Evolutionary conservation across 92 coral and sea anemone species (phyloP).

Genomic region (Umimayanthus kanabou): DNA sequence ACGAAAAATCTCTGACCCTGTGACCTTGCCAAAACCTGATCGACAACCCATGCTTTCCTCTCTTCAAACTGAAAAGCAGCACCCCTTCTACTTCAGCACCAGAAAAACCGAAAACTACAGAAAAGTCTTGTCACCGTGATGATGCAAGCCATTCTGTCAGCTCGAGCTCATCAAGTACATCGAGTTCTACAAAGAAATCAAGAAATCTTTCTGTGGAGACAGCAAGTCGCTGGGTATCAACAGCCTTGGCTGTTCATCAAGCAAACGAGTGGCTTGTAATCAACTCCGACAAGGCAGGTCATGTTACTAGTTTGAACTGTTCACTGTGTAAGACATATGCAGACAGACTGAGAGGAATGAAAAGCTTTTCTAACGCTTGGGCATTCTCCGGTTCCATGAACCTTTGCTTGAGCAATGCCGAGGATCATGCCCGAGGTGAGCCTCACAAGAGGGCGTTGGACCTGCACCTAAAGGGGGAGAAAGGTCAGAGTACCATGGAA

Average conservation of each 20-base stretch:
- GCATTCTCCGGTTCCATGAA: slow-evolving; percentile 71
- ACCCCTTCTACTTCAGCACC: slow-evolving; percentile 44
- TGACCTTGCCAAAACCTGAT: slow-evolving; percentile 45
- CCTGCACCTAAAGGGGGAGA: slow-evolving; percentile 29
- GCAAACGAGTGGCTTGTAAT: slow-evolving; percentile 70
- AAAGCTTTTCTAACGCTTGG: slow-evolving; percentile 72
- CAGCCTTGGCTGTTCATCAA: slow-evolving; percentile 53
- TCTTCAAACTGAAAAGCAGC: slow-evolving; percentile 55
- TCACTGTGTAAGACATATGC: slow-evolving; percentile 69
- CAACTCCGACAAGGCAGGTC: slow-evolving; percentile 58
- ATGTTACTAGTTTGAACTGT: slow-evolving; percentile 65
- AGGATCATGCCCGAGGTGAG: slow-evolving; percentile 72
- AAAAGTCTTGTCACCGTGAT: slow-evolving; percentile 34
- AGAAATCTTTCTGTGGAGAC: slow-evolving; percentile 51
- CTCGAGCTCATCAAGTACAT: slow-evolving; percentile 33
- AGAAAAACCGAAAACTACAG: slow-evolving; percentile 38
- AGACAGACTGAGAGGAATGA: slow-evolving; percentile 68
- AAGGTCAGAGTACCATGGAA: slow-evolving; percentile 52
- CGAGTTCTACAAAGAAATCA: slow-evolving; percentile 49
- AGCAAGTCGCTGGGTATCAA: slow-evolving; percentile 66
- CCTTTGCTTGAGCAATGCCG: slow-evolving; percentile 69
- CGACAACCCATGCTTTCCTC: slow-evolving; percentile 57
- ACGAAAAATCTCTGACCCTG: slow-evolving; percentile 47
- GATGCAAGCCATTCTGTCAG: slow-evolving; percentile 37
- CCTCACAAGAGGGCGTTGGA: slow-evolving; percentile 77